Base-by-base conservation (phyloP, 2,113 vertebrate genomes). In the Rhinoderma darwinii region DNA sequence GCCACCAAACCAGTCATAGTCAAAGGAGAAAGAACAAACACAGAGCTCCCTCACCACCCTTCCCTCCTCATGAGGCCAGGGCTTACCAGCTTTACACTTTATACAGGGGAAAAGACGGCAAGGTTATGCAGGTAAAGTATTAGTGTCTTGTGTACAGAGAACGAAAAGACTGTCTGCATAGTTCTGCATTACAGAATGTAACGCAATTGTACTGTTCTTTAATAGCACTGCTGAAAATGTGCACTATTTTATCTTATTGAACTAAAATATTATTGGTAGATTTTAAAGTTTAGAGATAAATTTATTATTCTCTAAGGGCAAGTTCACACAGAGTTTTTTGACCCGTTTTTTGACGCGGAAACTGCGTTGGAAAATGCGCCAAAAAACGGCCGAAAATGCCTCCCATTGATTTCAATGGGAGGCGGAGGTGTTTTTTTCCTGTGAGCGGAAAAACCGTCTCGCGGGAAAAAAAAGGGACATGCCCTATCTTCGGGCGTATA, bases 51-150 rank as follows among this genome's bases (percentile, higher is more conserved):
- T 92, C 95, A 0, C 91, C 95, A 0, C 91, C 95, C 0, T 92
- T 91, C 0, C 95, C 96, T 7, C 98, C 98, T 6, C 98, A 99
- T 15, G 95, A 96, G 91, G 96, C 95, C 84, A 96, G 98, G 84
- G 98, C 97, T 5, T 99, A 97, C 91, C 98, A 99, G 93, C 96
- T 99, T 0, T 99, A 99, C 92, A 99, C 98, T 0, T 94, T 99
- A 14, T 99, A 99, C 89, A 93, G 98, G 30, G 96, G 93, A 17
- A 96, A 97, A 90, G 95, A 99, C 0, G 98, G 98, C 5, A 99
- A 97, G 91, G 94, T 99, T 91, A 98, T 99, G 98, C 98, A 99
- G 97, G 98, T 97, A 89, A 72, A 14, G 51, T 63, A 2, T 41
- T 59, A 80, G 1, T 41, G 78, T 39, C 51, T 37, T 59, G 51